Percentiles rank a stretch among this genome's conserved stretches.
Conservation (phyloP, 53 echinoderm and acorn worm genomes). For the Mesocentrotus franciscanus region DNA sequence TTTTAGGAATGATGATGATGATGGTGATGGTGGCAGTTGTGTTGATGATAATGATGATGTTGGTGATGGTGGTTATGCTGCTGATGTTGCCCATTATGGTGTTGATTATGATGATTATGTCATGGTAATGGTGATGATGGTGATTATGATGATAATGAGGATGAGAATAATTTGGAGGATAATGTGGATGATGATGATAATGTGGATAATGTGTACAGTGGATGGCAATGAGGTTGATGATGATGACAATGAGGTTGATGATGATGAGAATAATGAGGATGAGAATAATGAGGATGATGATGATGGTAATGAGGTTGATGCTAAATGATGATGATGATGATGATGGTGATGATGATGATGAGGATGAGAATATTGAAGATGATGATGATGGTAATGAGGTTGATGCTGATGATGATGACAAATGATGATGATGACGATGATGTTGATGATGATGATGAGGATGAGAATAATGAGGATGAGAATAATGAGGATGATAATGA, state of each 20-base stretch:
- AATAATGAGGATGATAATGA: neutral
- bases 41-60: constrained; percentile 56
- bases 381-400: neutral
- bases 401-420: too few species aligned
- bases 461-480: neutral
- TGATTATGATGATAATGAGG: neutral
- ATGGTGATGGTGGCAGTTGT: constrained; percentile 29
- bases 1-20: neutral
- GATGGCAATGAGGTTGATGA: neutral
- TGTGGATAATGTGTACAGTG: neutral
- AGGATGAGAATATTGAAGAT: too few species aligned
- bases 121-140: neutral
- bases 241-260: neutral
- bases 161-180: neutral
- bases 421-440: constrained; percentile 28
- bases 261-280: neutral
- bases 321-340: constrained; percentile 13
- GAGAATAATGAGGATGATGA: neutral
- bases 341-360: neutral
- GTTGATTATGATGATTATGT: constrained; percentile 53
- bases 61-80: constrained; percentile 60
- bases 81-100: constrained; percentile 34
- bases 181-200: neutral
- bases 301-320: neutral
- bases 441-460: neutral